A percentile compares a stretch with the other conserved stretches of the same genome.
phyloP scores from a whole-genome alignment of 1,140 invertebrate genomes.

The Bursaphelenchus mucronatus region DNA sequence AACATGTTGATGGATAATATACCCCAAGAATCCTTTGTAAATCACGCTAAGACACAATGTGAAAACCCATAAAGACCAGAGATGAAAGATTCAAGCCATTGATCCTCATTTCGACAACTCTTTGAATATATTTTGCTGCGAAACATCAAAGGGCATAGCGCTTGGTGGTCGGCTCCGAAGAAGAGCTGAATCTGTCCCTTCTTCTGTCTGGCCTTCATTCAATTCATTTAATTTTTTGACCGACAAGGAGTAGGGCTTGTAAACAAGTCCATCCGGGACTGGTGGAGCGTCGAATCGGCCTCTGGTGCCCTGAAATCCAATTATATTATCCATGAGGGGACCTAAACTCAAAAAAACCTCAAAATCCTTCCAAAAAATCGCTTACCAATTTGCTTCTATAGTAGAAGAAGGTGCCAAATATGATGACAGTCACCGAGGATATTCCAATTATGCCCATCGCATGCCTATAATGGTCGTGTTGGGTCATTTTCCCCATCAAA shows the following conservation, averaged over 20 bases:
- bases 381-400: conserved; percentile 53
- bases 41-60: too few species aligned
- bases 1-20: too few species aligned
- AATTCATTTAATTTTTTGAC: too few species aligned
- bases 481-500: conserved; percentile 12
- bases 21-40: too few species aligned
- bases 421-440: conserved; percentile 38
- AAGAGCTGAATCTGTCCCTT: too few species aligned
- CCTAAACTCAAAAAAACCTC: background rate
- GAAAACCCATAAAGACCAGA: too few species aligned
- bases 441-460: conserved; percentile 44
- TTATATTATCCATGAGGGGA: conserved; percentile 14
- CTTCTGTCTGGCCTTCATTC: too few species aligned
- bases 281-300: conserved; percentile 30
- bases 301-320: conserved; percentile 40
- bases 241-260: background rate
- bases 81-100: too few species aligned
- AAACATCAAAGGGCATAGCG: too few species aligned
- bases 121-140: too few species aligned
- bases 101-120: too few species aligned
- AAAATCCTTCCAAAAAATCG: background rate
- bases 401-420: conserved; percentile 54
- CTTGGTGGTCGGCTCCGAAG: too few species aligned
- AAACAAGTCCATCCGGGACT: conserved; percentile 12
- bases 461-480: conserved; percentile 40